Percentiles rank a stretch among this genome's conserved stretches.
Evolutionary conservation across 2,888 invertebrate genomes (phyloP).

Genomic region (Rhagophthalmus giganteus): DNA sequence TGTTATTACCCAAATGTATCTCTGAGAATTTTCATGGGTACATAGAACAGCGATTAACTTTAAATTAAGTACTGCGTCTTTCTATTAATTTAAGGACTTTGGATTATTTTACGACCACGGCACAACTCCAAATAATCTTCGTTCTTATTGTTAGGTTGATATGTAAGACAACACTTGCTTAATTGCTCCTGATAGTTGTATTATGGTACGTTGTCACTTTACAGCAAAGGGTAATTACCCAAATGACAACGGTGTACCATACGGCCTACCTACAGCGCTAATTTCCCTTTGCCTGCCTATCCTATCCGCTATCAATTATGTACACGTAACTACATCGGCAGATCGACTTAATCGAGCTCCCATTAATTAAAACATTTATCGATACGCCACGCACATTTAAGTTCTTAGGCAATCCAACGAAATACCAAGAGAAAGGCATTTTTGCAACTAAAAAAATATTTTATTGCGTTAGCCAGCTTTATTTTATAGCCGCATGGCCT

Average conservation of each 20-base stretch:
- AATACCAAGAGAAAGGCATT: too few relatives aligned
- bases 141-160: neutral
- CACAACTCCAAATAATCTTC: neutral
- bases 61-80: too few relatives aligned
- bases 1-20: too few relatives aligned
- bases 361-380: neutral
- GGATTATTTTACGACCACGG: too few relatives aligned
- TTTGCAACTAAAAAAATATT: too few relatives aligned
- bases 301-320: conserved; percentile 22
- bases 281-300: conserved; percentile 25
- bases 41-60: too few relatives aligned
- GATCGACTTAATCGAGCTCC: conserved; percentile 19
- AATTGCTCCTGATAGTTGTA: neutral
- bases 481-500: too few relatives aligned
- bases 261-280: conserved; percentile 20
- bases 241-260: conserved; percentile 21
- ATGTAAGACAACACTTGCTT: neutral
- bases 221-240: conserved; percentile 26
- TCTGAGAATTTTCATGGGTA: too few relatives aligned
- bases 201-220: conserved; percentile 13
- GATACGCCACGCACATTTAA: too few relatives aligned
- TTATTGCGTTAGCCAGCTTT: too few relatives aligned
- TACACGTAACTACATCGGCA: conserved; percentile 13
- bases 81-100: too few relatives aligned
- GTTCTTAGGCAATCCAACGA: too few relatives aligned